Conservation (phyloP, 2,797 vertebrate species). For the Diceros bicornis region DNA sequence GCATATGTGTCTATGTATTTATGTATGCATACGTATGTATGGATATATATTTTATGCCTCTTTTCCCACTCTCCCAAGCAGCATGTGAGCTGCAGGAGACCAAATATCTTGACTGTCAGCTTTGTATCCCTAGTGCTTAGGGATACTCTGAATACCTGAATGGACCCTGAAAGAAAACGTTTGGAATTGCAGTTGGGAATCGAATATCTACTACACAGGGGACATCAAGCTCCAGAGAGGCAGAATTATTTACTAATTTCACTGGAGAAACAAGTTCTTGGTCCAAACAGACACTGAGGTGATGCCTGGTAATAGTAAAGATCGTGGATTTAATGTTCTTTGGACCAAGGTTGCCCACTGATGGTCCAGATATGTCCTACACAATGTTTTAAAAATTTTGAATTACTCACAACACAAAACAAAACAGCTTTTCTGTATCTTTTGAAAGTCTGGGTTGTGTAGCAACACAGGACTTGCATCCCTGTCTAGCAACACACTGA, state of each 20-base stretch:
- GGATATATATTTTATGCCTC: background rate
- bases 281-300: background rate
- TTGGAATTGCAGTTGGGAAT: background rate
- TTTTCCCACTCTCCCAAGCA: background rate
- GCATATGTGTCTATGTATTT: background rate
- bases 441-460: background rate
- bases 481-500: background rate
- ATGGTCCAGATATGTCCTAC: background rate
- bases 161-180: constrained; percentile 38
- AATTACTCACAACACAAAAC: constrained; percentile 39
- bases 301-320: background rate
- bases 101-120: background rate
- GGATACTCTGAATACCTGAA: background rate
- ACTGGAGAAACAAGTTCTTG: constrained; percentile 15
- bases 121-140: background rate
- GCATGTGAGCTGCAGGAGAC: background rate
- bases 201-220: constrained; percentile 7
- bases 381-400: constrained; percentile 12
- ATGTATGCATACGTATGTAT: too few relatives aligned
- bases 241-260: constrained; percentile 41
- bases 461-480: background rate
- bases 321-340: background rate
- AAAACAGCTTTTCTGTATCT: background rate
- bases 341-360: background rate
- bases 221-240: background rate